Percentiles rank a stretch among this genome's conserved stretches.
phyloP scores from a whole-genome alignment of 2,113 vertebrate species.

The Brienomyrus brachyistius region DNA sequence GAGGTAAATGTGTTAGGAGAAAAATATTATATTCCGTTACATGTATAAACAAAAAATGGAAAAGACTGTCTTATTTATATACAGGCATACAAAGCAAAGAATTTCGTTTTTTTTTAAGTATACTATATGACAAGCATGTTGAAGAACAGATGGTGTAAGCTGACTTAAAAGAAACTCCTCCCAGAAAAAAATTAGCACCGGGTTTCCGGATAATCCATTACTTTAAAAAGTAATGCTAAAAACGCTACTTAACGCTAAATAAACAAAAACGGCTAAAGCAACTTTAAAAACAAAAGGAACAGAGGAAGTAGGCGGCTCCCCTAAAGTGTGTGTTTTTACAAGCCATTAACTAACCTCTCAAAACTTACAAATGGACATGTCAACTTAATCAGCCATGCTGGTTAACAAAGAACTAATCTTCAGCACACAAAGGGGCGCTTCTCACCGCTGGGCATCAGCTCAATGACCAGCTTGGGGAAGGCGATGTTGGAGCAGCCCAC shows the following conservation, averaged over 20 bases:
- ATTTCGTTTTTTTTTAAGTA: not conserved
- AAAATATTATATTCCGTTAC: not conserved
- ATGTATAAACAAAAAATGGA: not conserved
- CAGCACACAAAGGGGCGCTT: not conserved
- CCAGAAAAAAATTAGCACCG: not conserved
- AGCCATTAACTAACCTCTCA: not conserved
- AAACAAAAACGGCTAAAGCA: not conserved
- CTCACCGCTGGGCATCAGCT: conserved; percentile 83
- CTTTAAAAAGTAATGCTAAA: not conserved
- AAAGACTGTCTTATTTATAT: not conserved
- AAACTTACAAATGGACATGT: not conserved
- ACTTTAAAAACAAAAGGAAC: not conserved
- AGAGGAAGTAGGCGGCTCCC: not conserved
- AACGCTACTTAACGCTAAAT: not conserved
- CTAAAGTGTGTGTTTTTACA: not conserved
- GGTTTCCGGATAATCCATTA: not conserved
- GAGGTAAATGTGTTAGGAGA: not conserved
- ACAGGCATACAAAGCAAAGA: not conserved
- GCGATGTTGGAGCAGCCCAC: conserved; percentile 88
- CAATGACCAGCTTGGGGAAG: conserved; percentile 80
- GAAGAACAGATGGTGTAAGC: not conserved
- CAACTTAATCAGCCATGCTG: not conserved
- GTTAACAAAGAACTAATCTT: not conserved
- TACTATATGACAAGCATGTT: not conserved
- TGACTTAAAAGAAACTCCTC: not conserved